Base-by-base conservation (phyloP, 2,113 vertebrate genomes). In the Carollia perspicillata region DNA sequence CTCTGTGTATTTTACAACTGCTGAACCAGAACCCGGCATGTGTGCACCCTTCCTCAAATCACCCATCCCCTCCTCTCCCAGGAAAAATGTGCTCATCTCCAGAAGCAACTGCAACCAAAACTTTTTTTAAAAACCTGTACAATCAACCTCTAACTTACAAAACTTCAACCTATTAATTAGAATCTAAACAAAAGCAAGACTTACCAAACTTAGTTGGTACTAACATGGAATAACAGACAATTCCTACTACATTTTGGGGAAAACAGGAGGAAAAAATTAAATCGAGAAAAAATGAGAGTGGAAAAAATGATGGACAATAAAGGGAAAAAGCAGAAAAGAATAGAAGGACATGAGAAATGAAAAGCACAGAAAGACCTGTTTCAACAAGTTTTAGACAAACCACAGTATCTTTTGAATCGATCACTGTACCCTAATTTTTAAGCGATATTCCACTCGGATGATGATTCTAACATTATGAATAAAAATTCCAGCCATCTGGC, bases 1-100 rank as follows among this genome's bases (percentile, higher is more conserved):
- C 69, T 81, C 65, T 55, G 13, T 40, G 37, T 47, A 65, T 74
- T 75, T 92, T 42, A 87, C 42, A 22, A 51, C 47, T 68, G 23
- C 30, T 74, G 65, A 74, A 40, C 71, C n/a, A 93, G 55, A 83
- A 47, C 37, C 3, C 63, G 53, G 28, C 37, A 66, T 47, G 60
- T 20, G 35, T 55, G 2, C 26, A 71, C 10, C 65, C 35, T 60
- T 71, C 66, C 14, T 83, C 11, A 72, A 84, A 92, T 16, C 66
- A 93, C n/a, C 60, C n/a, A 72, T 58, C 51, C 47, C 37, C 72
- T 58, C 65, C 53, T 53, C 16, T 92, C 51, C 51, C 53, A 74
- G 55, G 40, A 96, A 95, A 81, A 96, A 60, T 16, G 6, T 68
- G 80, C 77, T 95, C 88, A 90, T 60, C 49, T 88, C 12, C 65